Base-by-base conservation (phyloP, 2,888 invertebrate genomes). In the Gari tellinella region DNA sequence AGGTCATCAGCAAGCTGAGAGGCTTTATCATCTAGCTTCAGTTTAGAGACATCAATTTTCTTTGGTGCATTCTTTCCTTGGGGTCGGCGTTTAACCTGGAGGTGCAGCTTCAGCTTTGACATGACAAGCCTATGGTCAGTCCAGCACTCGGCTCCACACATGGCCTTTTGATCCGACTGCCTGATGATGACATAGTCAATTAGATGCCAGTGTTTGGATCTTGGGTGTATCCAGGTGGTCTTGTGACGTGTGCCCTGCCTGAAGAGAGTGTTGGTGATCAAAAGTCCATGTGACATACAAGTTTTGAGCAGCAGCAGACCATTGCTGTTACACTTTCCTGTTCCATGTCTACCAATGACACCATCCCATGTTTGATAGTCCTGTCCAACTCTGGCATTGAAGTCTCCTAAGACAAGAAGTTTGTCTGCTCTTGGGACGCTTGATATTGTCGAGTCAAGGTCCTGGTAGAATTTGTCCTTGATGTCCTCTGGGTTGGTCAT, bases 351-450 rank as follows among this genome's bases (percentile, higher is more conserved):
- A 3, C 52, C 52, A 25, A 68, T 15, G 40, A 68, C 57, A 19
- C 49, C 52, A 7, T 55, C 38, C 63, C 67, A 73, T 37, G 52
- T 17, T 7, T 26, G 5, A 46, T 63, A 15, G 40, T 68, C 49
- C 23, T 38, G 43, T 8, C 62, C 67, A n/a, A 68, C 68, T 37
- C 57, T 43, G n/a, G 68, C 58, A 45, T 57, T 63, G 41, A 72
- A 67, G 41, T 60, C 58, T 38, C 58, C 51, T 2, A 58, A 31
- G n/a, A 64, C 4, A 15, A 67, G 38, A 31, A 56, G 46, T 43
- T 61, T 67, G 40, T 67, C 60, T 15, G 19, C 19, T 17, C 21
- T 52, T 31, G 14, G 37, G 21, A 14, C 14, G n/a, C n/a, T n/a
- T n/a, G n/a, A n/a, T 23, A 31, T 31, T 10, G 21, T n/a, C 3